phyloP scores from a whole-genome alignment of 1,140 invertebrate genomes.

The Drosophila leontia region DNA sequence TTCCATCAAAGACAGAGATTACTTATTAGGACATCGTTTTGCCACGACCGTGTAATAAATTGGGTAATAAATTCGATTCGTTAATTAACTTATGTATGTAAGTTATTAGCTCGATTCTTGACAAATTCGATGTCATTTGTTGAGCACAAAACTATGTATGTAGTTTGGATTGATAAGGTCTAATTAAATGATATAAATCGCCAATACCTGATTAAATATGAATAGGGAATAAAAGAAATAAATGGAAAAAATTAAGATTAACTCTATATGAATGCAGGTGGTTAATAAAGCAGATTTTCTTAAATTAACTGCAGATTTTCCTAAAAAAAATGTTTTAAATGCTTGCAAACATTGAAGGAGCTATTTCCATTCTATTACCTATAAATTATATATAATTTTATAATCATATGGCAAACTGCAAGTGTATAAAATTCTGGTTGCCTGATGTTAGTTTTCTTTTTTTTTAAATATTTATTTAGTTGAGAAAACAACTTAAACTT shows the following conservation, averaged over 20 bases:
- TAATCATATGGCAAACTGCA: too few species aligned
- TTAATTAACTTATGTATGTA: constrained; percentile 18
- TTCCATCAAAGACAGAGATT: constrained; percentile 7
- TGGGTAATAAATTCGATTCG: constrained; percentile 25
- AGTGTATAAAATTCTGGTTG: too few species aligned
- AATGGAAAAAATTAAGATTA: neutral
- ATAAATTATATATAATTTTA: too few species aligned
- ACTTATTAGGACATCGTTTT: constrained; percentile 11
- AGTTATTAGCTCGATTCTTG: constrained; percentile 18
- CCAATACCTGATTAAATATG: neutral
- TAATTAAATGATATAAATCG: neutral
- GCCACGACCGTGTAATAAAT: constrained; percentile 18
- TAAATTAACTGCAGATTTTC: neutral
- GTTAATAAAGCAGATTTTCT: neutral
- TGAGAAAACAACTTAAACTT: neutral
- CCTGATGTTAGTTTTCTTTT: too few species aligned
- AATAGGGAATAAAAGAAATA: too few species aligned
- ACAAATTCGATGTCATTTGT: constrained; percentile 6
- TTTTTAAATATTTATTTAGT: too few species aligned
- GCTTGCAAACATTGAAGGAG: too few species aligned
- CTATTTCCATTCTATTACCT: too few species aligned
- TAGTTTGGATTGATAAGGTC: neutral
- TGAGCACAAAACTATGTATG: constrained; percentile 1
- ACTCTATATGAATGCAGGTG: neutral
- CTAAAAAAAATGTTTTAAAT: too few species aligned